phyloP scores from a whole-genome alignment of 2,113 vertebrate genomes.

The Marcusenius ussheri region DNA sequence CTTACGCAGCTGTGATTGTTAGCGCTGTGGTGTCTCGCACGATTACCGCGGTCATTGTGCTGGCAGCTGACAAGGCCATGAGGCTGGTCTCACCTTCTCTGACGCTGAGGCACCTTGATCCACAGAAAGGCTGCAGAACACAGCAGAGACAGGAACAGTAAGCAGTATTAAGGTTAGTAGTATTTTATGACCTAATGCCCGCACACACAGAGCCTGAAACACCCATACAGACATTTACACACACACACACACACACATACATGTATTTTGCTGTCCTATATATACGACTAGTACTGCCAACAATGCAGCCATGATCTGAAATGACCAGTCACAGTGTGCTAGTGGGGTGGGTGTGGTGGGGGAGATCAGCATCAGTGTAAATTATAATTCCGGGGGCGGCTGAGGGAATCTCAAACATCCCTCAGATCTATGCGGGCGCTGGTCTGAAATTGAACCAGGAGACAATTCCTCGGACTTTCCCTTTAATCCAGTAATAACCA shows the following conservation, averaged over 20 bases:
- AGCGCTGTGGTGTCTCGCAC: neutral
- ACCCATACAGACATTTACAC: neutral
- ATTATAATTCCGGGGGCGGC: neutral
- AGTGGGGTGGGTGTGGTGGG: neutral
- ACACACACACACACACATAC: neutral
- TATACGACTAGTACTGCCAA: neutral
- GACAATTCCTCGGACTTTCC: neutral
- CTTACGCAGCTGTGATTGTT: neutral
- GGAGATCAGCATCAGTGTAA: neutral
- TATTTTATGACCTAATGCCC: neutral
- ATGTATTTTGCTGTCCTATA: neutral
- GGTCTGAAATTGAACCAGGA: neutral
- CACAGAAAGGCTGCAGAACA: slow-evolving; percentile 52
- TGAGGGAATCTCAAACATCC: neutral
- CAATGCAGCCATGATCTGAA: neutral
- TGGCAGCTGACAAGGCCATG: neutral
- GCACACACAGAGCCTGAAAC: neutral
- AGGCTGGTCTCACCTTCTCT: slow-evolving; percentile 56
- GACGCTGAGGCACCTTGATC: slow-evolving; percentile 61
- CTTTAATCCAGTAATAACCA: neutral
- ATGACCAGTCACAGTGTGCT: neutral
- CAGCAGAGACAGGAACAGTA: slow-evolving; percentile 24
- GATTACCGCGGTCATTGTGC: neutral
- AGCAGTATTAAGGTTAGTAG: neutral
- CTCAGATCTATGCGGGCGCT: neutral